phyloP scores from a whole-genome alignment of 2,113 vertebrate species.

The Clarias batrachus region DNA sequence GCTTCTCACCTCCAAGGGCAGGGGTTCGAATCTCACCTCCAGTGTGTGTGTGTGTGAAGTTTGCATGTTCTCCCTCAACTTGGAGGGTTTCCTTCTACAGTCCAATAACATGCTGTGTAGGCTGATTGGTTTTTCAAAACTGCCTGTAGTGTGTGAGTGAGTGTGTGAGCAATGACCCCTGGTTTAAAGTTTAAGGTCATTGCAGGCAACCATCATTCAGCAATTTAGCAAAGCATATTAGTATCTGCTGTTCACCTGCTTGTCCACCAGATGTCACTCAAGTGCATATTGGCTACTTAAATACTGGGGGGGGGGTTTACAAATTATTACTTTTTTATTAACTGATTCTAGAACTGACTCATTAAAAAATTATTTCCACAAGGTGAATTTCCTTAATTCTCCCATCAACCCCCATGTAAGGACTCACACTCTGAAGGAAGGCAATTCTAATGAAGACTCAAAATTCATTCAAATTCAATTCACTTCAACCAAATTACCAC shows the following conservation, averaged over 20 bases:
- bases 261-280: constrained; percentile 11
- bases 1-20: no score
- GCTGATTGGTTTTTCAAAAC: no score
- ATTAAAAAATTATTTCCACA: neutral
- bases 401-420: neutral
- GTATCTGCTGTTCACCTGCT: neutral
- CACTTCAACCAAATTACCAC: neutral
- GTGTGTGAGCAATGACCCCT: no score
- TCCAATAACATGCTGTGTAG: no score
- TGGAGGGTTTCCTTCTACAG: no score
- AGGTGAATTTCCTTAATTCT: neutral
- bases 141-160: no score
- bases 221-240: neutral
- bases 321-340: neutral
- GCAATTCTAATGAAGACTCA: neutral
- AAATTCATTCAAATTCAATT: neutral
- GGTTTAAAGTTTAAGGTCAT: no score
- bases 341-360: neutral
- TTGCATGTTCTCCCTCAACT: no score
- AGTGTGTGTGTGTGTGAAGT: no score
- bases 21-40: no score
- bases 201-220: no score
- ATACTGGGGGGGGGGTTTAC: neutral
- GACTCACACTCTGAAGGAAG: neutral
- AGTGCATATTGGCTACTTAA: neutral